Percentiles rank a stretch among this genome's conserved stretches.
phyloP scores from a whole-genome alignment of 1,140 invertebrate genomes.

The Saccostrea cuccullata region DNA sequence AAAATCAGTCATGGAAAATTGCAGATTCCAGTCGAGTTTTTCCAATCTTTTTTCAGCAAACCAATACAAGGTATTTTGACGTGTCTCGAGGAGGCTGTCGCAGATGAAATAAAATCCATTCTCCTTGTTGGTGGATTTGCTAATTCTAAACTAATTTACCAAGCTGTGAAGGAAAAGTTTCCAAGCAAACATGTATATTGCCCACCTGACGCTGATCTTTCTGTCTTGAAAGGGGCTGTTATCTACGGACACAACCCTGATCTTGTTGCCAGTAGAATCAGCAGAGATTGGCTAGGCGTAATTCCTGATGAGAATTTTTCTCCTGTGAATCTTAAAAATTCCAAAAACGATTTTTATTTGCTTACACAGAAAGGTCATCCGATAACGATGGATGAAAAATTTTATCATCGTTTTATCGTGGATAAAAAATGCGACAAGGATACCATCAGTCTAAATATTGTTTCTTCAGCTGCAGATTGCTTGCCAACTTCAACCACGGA shows the following conservation, averaged over 20 bases:
- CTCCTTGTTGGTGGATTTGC: conserved; percentile 56
- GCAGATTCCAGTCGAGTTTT: background rate
- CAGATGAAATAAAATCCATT: conserved; percentile 17
- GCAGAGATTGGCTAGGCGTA: background rate
- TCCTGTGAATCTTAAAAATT: background rate
- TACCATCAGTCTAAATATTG: background rate
- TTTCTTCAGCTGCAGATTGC: background rate
- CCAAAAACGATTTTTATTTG: background rate
- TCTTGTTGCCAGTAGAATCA: background rate
- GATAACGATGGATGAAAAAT: background rate
- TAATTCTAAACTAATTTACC: conserved; percentile 42
- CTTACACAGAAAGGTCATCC: background rate
- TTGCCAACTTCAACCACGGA: background rate
- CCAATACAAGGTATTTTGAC: background rate
- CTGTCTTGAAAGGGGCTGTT: conserved; percentile 54
- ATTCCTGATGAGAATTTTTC: background rate
- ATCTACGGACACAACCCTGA: conserved; percentile 54
- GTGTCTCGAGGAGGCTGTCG: background rate
- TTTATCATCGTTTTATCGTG: background rate
- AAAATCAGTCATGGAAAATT: background rate
- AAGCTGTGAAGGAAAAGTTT: conserved; percentile 46
- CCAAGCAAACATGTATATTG: conserved; percentile 30
- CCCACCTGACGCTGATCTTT: conserved; percentile 49
- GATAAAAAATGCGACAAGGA: background rate
- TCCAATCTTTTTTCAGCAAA: background rate